Conservation (phyloP, 2,113 vertebrate species). For the Pollimyrus isidori region DNA sequence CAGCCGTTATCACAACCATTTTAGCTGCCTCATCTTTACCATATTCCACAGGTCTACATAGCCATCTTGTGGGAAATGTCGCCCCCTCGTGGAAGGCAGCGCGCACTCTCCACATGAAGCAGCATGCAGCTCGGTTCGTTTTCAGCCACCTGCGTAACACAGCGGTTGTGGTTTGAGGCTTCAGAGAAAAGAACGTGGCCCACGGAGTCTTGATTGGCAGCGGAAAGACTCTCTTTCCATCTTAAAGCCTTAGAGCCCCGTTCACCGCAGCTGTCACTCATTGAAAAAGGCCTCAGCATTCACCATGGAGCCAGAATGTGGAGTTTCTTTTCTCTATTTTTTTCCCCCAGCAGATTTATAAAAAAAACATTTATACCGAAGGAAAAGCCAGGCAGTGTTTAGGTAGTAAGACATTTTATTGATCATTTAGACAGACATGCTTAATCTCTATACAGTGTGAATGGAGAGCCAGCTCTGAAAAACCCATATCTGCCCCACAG, state of each 20-base stretch:
- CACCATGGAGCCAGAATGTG: background rate
- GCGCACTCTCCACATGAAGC: background rate
- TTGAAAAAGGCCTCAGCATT: background rate
- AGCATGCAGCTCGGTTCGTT: background rate
- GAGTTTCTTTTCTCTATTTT: background rate
- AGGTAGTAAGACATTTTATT: conserved; percentile 69
- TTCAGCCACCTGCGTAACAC: background rate
- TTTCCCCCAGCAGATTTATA: background rate
- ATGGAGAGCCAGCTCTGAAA: conserved; percentile 49
- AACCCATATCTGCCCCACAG: conserved; percentile 36
- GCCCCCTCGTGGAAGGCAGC: background rate
- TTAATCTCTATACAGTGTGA: conserved; percentile 63
- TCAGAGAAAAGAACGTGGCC: background rate
- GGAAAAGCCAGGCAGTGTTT: conserved; percentile 5
- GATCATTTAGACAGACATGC: conserved; percentile 66
- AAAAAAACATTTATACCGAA: background rate
- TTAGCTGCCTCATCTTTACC: background rate
- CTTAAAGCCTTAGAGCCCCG: background rate
- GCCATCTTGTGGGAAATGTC: background rate
- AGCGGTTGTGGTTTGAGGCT: background rate
- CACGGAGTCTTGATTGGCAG: background rate
- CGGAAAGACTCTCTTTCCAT: background rate
- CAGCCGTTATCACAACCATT: background rate
- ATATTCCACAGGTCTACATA: background rate
- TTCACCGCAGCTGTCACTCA: background rate